Base-by-base conservation (phyloP, 1,140 invertebrate genomes). In the Hesperophylax magnus region DNA sequence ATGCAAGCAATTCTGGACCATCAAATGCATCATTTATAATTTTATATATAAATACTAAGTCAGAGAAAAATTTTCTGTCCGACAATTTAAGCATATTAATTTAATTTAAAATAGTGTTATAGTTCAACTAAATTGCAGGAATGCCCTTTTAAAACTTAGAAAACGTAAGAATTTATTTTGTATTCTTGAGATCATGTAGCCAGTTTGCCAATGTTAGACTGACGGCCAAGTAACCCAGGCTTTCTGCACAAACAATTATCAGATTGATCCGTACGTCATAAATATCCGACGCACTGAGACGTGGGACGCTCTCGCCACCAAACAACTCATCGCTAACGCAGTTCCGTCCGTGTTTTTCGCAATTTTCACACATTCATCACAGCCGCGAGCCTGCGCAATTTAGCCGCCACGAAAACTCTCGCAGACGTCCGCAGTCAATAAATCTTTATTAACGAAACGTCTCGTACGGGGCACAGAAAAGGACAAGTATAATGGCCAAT, bases 401-500 rank as follows among this genome's bases (percentile, higher is more conserved):
- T 74, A 24, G 72, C 20, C 69, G 39, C 27, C 27, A 75, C 15
- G 24, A 71, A 71, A 71, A 71, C 47, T 39, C 67, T 27, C 31
- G 31, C 67, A 67, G 3, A 39, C 54, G 72, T 65, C 75, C 31
- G 34, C 58, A 18, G 58, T 22, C 58, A 63, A 77, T 77, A 77
- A 77, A 77, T 77, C 75, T 77, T 77, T 77, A 77, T 77, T 77
- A 77, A 77, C 75, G 75, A 77, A 77, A 77, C 18, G 58, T 61
- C 75, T 47, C 75, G 47, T n/a, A 63, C 34, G 74, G 58, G 58
- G 8, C 34, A 27, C 72, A 75, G 56, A 75, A 61, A 61, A 77
- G 58, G 58, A 63, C 63, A 63, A 77, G 24, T 17, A 60, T 72
- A 72, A 79, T 60, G 65, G 61, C 2, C 27, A 27, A 27, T 27